A percentile compares a stretch with the other conserved stretches of the same genome.
Evolutionary conservation across 1,140 invertebrate species (phyloP).

Genomic region (Scaptomyza graminum): DNA sequence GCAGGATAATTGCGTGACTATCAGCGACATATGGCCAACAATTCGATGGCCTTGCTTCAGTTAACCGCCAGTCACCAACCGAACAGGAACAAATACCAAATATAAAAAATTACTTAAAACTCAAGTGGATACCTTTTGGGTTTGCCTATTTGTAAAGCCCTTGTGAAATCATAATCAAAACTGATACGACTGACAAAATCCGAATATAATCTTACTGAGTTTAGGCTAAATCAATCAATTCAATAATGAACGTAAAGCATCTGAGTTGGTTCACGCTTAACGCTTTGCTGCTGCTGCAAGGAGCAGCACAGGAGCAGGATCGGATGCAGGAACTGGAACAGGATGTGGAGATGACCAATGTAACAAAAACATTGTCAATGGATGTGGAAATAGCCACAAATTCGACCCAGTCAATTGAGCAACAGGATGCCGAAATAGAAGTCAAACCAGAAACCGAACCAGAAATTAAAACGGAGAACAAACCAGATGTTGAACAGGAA

Average conservation of each 20-base stretch:
- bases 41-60: conserved; percentile 53
- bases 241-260: conserved; percentile 8
- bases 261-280: conserved; percentile 3
- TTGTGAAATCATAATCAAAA: conserved; percentile 5
- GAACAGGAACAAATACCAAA: conserved; percentile 24
- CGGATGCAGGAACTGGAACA: too few relatives aligned
- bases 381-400: neutral
- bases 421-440: neutral
- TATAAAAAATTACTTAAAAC: conserved; percentile 5
- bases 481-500: too few relatives aligned
- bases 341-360: neutral
- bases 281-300: conserved; percentile 8
- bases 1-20: conserved; percentile 76
- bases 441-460: conserved; percentile 3
- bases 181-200: neutral
- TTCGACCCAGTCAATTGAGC: neutral
- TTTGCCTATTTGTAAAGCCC: conserved; percentile 55
- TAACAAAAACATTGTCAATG: too few relatives aligned
- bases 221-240: neutral
- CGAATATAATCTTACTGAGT: neutral
- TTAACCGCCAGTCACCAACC: conserved; percentile 41
- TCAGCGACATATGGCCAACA: conserved; percentile 59
- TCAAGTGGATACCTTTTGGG: conserved; percentile 9
- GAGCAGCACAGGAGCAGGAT: conserved; percentile 3
- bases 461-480: neutral